Evolutionary conservation across 2,113 vertebrate genomes (phyloP).

Genomic region (Pelmatolapia mariae): DNA sequence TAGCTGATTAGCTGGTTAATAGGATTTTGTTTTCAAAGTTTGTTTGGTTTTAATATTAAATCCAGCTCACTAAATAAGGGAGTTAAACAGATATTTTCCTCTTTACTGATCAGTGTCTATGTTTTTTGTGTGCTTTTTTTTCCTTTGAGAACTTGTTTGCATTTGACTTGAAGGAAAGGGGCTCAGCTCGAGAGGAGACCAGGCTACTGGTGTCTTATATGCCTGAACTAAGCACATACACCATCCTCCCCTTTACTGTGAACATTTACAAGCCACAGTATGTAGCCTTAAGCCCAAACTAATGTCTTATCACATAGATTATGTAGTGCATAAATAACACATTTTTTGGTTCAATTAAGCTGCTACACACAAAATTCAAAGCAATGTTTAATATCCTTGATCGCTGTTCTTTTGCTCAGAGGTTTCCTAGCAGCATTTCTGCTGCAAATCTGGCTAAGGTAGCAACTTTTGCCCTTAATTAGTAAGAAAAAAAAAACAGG

Average conservation of each 20-base stretch:
- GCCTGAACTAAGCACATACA: background rate
- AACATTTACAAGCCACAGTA: background rate
- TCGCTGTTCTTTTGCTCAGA: slow-evolving; percentile 22
- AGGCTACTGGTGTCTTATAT: background rate
- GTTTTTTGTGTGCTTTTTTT: background rate
- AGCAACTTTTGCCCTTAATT: slow-evolving; percentile 45
- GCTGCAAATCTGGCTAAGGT: slow-evolving; percentile 20
- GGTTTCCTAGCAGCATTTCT: slow-evolving; percentile 20
- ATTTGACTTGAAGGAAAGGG: background rate
- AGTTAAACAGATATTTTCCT: background rate
- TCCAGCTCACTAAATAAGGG: background rate
- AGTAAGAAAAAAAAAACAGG: background rate
- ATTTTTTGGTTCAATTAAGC: slow-evolving; percentile 15
- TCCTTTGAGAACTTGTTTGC: background rate
- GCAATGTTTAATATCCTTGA: slow-evolving; percentile 18
- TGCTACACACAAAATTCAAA: slow-evolving; percentile 3
- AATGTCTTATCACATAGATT: background rate
- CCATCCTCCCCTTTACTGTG: background rate
- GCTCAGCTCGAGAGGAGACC: background rate
- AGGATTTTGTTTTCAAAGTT: background rate
- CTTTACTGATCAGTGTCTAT: background rate
- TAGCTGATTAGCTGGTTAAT: background rate
- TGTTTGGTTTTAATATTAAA: background rate
- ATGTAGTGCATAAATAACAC: background rate
- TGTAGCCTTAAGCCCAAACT: background rate